Conservation (phyloP, 2,113 vertebrate genomes). For the Hepsetus odoe region DNA sequence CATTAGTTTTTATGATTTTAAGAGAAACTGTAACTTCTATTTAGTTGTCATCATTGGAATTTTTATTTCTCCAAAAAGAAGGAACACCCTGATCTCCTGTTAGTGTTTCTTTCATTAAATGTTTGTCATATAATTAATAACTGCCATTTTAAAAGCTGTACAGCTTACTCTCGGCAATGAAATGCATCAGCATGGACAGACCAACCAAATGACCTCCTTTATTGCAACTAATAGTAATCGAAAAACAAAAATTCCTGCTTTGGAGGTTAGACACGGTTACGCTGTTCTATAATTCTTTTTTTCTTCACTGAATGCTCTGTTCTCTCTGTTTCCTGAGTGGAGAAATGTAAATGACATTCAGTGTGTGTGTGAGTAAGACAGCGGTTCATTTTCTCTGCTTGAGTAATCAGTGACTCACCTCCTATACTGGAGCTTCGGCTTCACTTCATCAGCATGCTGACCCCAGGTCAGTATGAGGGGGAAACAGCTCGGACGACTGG, state of each 20-base stretch:
- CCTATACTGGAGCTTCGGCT: neutral
- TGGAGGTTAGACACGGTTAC: neutral
- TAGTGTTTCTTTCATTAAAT: no score
- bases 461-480: constrained; percentile 23
- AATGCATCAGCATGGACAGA: neutral
- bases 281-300: neutral
- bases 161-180: neutral
- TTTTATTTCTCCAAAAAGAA: no score
- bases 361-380: constrained; percentile 30
- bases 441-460: constrained; percentile 29
- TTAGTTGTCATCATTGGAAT: no score
- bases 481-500: neutral
- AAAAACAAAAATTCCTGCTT: neutral
- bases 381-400: constrained; percentile 9
- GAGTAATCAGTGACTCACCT: constrained; percentile 39
- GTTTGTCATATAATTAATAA: no score
- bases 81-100: no score
- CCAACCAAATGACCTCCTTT: neutral
- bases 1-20: no score
- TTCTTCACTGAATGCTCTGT: neutral
- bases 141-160: no score
- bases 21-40: no score
- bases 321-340: constrained; percentile 5
- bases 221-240: neutral
- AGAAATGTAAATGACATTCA: constrained; percentile 13